phyloP scores from a whole-genome alignment of 2,888 invertebrate genomes.

The Melanostoma scalare region DNA sequence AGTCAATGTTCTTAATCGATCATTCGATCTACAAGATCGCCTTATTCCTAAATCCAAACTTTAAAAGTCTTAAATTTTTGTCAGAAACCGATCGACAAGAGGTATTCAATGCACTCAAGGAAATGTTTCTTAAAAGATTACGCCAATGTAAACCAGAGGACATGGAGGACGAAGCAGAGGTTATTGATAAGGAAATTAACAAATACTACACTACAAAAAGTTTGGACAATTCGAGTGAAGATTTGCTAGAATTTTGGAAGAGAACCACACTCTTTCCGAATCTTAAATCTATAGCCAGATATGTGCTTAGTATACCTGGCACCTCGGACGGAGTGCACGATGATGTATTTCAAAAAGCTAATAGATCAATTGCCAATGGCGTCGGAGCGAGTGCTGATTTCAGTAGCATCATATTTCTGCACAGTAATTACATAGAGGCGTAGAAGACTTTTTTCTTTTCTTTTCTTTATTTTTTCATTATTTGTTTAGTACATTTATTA shows the following conservation, averaged over 20 bases:
- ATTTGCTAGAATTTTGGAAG: slow-evolving; percentile 54
- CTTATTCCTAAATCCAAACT: slow-evolving; percentile 61
- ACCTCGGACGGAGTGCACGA: slow-evolving; percentile 57
- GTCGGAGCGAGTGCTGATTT: slow-evolving; percentile 44
- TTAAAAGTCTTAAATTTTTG: slow-evolving; percentile 55
- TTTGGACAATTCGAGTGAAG: slow-evolving; percentile 56
- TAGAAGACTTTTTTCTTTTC: slow-evolving; percentile 11
- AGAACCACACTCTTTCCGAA: slow-evolving; percentile 47
- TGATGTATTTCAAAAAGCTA: slow-evolving; percentile 49
- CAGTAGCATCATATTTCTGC: slow-evolving; percentile 52
- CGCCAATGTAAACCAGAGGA: not conserved
- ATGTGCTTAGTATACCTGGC: slow-evolving; percentile 52
- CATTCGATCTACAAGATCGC: slow-evolving; percentile 62
- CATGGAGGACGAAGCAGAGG: slow-evolving; percentile 10
- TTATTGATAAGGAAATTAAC: slow-evolving; percentile 47
- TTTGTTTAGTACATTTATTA: slow-evolving; percentile 11
- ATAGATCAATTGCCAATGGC: slow-evolving; percentile 33
- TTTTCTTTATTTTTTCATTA: slow-evolving; percentile 30
- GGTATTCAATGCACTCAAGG: slow-evolving; percentile 48
- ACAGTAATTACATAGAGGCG: slow-evolving; percentile 49
- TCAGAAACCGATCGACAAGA: slow-evolving; percentile 48
- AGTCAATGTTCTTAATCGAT: slow-evolving; percentile 35
- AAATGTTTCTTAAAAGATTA: slow-evolving; percentile 34
- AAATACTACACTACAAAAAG: slow-evolving; percentile 48
- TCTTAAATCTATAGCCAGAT: slow-evolving; percentile 39